These are phyloP conservation scores for Meandrina meandrites DNA, from an alignment of 92 coral and sea anemone genomes.

Conservation along the genomic window DNA sequence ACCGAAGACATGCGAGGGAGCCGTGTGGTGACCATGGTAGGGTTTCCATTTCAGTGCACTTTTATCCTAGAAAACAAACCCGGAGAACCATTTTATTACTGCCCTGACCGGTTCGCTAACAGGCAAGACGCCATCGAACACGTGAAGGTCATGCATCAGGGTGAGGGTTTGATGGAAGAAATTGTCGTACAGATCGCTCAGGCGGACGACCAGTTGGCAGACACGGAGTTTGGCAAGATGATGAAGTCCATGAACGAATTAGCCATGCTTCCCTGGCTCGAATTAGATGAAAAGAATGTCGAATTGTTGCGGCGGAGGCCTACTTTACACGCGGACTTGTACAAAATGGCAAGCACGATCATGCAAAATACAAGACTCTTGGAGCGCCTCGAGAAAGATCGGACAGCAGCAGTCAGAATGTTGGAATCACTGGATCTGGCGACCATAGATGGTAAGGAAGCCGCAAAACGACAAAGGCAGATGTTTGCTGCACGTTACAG, in stretches of 20 bases:
- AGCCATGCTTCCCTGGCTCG: background rate
- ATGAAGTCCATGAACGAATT: background rate
- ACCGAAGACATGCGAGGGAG: background rate
- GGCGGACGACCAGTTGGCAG: background rate
- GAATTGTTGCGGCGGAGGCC: background rate
- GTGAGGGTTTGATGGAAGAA: background rate
- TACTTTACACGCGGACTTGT: background rate
- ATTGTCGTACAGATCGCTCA: background rate
- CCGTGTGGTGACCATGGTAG: conserved; percentile 1
- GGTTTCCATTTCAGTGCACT: conserved; percentile 23
- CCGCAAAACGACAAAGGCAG: background rate
- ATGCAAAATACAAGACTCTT: background rate
- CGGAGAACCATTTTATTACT: background rate
- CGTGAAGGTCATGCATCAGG: background rate
- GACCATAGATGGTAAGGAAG: background rate
- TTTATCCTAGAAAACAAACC: background rate
- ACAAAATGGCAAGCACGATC: background rate
- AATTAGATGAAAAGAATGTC: background rate
- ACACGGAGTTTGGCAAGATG: background rate
- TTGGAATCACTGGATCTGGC: background rate
- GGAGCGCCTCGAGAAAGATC: background rate
- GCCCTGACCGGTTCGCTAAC: conserved; percentile 1
- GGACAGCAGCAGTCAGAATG: background rate
- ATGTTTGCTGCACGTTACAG: background rate
- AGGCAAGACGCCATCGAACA: conserved; percentile 1